Evolutionary conservation across 1,140 invertebrate species (phyloP), one percentile per base, ranked within the genome.

Genomic region (Choristoneura fumiferana): DNA sequence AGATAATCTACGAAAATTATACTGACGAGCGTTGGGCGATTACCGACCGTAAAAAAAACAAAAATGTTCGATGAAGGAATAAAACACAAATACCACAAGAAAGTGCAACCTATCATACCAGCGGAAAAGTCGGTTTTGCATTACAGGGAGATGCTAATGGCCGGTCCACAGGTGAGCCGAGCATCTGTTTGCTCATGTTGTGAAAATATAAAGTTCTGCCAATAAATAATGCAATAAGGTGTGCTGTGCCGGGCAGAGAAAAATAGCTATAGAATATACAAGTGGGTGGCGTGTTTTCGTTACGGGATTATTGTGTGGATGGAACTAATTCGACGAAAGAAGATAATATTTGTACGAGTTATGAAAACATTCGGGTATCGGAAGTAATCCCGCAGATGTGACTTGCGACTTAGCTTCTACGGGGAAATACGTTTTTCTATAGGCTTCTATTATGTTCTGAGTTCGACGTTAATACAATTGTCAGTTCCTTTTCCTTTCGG

Each of bases 151-250:
- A 63, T 62, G 63, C 63, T 64, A 68, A 66, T 66, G 66, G 61
- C 63, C 59, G 36, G 67, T 73, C 64, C 65, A 66, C 69, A 71
- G 72, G 72, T 76, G 73, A 76, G 63, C 62, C 55, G 61, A 68
- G 58, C 72, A 70, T 71, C 70, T 75, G 74, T 60, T 68, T 56
- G 69, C 56, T 67, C 67, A 69, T 71, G 62, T 73, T 67, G 66
- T 67, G 64, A 65, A 71, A 73, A 80, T 78, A 73, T 72, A 76
- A 78, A 81, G 69, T 76, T 78, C 75, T 67, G 52, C 69, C 78
- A 81, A 81, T 81, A 81, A 81, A 81, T 81, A 81, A 81, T 81
- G 76, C 75, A 81, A 70, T 64, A 68, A 53, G 63, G 62, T 17
- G 43, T n/a, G 18, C 18, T 8, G 18, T 49, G 17, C 43, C 43